phyloP scores from a whole-genome alignment of 2,797 vertebrate genomes.

The Lateolabrax maculatus region DNA sequence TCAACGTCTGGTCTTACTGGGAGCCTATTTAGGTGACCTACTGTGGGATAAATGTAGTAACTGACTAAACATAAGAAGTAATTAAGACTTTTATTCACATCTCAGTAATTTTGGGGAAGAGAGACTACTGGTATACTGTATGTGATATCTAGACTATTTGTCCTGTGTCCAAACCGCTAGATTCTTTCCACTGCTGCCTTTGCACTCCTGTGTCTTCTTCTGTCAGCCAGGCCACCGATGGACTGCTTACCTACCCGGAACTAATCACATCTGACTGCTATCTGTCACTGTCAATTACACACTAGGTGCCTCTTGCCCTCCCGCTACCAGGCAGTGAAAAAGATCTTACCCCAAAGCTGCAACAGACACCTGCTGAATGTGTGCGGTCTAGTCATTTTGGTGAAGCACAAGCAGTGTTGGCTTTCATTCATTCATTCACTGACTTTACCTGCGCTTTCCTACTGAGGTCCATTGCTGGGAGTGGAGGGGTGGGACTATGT shows the following conservation, averaged over 20 bases:
- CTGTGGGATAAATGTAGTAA: not conserved
- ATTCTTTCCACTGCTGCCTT: conserved; percentile 48
- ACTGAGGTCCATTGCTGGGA: conserved; percentile 7
- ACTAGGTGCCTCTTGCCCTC: conserved; percentile 62
- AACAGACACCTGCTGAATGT: conserved; percentile 50
- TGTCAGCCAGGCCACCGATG: conserved; percentile 57
- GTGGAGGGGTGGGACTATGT: conserved; percentile 12
- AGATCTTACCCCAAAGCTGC: conserved; percentile 39
- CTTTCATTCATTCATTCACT: conserved; percentile 26
- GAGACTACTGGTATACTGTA: not conserved
- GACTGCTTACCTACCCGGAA: conserved; percentile 76
- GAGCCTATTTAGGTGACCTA: not conserved
- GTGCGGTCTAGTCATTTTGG: conserved; percentile 4
- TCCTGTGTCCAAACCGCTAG: not conserved
- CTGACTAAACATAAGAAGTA: not conserved
- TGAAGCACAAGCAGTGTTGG: not conserved
- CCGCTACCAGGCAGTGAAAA: conserved; percentile 49
- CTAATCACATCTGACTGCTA: conserved; percentile 83
- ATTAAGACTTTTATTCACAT: not conserved
- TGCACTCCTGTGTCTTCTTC: conserved; percentile 62
- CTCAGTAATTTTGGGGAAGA: not conserved
- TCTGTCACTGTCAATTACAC: conserved; percentile 83
- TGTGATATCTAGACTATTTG: not conserved
- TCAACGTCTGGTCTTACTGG: not conserved
- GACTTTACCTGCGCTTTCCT: conserved; percentile 37